Conservation (phyloP, 2,888 invertebrate species). For the Autographa pulchrina region DNA sequence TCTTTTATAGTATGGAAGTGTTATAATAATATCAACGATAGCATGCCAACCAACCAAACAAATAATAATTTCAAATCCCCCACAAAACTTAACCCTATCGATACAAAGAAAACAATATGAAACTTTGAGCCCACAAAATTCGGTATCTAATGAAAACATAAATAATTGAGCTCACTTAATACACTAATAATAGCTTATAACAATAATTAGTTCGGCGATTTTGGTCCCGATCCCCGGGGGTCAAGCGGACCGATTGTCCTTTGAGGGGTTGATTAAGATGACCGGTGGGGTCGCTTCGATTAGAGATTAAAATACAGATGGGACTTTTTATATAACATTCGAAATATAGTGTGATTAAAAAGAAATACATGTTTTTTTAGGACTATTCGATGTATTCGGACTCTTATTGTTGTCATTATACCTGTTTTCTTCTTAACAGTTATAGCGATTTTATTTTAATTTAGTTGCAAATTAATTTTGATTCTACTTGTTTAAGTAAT, state of each 20-base stretch:
- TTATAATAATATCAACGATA: no score
- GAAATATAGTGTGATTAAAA: no score
- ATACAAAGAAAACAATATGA: conserved; percentile 20
- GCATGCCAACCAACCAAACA: neutral
- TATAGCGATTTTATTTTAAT: no score
- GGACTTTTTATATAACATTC: neutral
- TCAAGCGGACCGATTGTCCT: conserved; percentile 86
- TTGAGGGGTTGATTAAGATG: conserved; percentile 88
- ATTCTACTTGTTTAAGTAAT: no score
- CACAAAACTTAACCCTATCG: conserved; percentile 18
- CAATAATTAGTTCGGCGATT: conserved; percentile 85
- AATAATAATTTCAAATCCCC: neutral
- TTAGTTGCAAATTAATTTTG: no score
- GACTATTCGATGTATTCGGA: no score
- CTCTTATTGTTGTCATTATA: no score
- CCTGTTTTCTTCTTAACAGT: no score
- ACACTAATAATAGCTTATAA: conserved; percentile 84
- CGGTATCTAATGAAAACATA: conserved; percentile 71
- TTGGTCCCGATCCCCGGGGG: conserved; percentile 73
- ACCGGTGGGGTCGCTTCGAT: conserved; percentile 74
- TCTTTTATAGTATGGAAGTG: no score
- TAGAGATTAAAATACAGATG: conserved; percentile 48
- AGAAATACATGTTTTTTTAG: no score
- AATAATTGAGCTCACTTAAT: conserved; percentile 77
- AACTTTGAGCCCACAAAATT: conserved; percentile 41